Base-by-base conservation (phyloP, 1,140 invertebrate species). In the Macrocentrus cingulum region DNA sequence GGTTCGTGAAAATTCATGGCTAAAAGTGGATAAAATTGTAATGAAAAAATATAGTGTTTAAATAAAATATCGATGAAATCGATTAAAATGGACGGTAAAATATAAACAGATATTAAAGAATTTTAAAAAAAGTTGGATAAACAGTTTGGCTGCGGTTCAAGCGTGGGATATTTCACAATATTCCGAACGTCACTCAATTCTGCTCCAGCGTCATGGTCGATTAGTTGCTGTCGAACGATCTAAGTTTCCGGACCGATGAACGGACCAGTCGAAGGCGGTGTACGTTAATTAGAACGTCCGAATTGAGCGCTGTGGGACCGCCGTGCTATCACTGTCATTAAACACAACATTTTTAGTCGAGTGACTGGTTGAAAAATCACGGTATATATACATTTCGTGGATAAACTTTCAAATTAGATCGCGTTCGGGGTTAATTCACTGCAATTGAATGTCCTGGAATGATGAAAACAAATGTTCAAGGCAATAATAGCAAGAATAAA, bases 401-500 rank as follows among this genome's bases (percentile, higher is more conserved):
- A 49, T 22, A 49, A 25, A 20, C 22, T 20, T 49, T n/a, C 20
- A 23, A 23, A 48, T 48, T 20, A 22, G 13, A 48, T n/a, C 29
- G 11, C 13, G 19, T 19, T 23, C 13, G 29, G 13, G 20, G n/a
- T n/a, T n/a, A n/a, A n/a, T n/a, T n/a, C n/a, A n/a, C n/a, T n/a
- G n/a, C n/a, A n/a, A n/a, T n/a, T n/a, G n/a, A n/a, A n/a, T n/a
- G n/a, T n/a, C n/a, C n/a, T 39, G 22, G 13, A 48, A 48, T n/a
- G 7, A 29, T 32, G 46, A 25, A 49, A 49, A 25, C 22, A 49
- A 51, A 36, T 34, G 18, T 53, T 19, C 5, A 11, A 16, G 52
- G 52, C 52, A 44, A 23, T 11, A 41, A 54, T 42, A 54, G 52
- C 52, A 54, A 54, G 52, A 29, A 54, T 32, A 25, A 54, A 54